Conservation (phyloP, 2,888 invertebrate genomes). For the Mylabris sibirica region DNA sequence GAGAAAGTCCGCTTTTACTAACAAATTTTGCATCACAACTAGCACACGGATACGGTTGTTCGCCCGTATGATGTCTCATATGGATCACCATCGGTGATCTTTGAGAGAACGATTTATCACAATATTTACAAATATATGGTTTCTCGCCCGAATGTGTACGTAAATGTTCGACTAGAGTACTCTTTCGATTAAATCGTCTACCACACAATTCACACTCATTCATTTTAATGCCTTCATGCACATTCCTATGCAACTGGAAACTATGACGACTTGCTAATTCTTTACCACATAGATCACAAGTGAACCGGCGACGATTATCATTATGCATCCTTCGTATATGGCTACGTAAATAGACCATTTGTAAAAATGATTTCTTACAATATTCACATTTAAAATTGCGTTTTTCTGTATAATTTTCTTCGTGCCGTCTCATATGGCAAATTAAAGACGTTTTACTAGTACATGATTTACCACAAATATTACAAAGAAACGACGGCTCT, state of each 20-base stretch:
- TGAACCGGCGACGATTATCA: constrained; percentile 20
- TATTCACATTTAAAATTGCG: constrained; percentile 15
- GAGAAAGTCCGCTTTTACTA: constrained; percentile 63
- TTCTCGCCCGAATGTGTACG: constrained; percentile 51
- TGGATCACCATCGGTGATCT: constrained; percentile 54
- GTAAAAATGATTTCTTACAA: neutral
- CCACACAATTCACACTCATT: constrained; percentile 65
- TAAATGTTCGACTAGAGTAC: constrained; percentile 60
- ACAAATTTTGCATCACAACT: constrained; percentile 64
- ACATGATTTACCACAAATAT: neutral
- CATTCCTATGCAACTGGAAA: constrained; percentile 50
- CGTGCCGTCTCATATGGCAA: neutral
- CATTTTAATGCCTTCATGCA: constrained; percentile 48
- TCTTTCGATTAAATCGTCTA: constrained; percentile 62
- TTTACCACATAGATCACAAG: constrained; percentile 52
- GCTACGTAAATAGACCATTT: neutral
- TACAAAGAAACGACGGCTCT: neutral
- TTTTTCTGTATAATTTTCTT: constrained; percentile 3
- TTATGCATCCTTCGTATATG: neutral
- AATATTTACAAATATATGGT: constrained; percentile 49
- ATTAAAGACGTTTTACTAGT: neutral
- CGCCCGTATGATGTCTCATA: constrained; percentile 65
- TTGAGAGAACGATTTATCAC: constrained; percentile 52
- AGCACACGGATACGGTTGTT: constrained; percentile 56
- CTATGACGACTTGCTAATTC: constrained; percentile 44